A percentile compares a stretch with the other conserved stretches of the same genome.
These are phyloP conservation scores for Ellobius talpinus DNA, from an alignment of 2,113 vertebrate species.

Conservation along the genomic window DNA sequence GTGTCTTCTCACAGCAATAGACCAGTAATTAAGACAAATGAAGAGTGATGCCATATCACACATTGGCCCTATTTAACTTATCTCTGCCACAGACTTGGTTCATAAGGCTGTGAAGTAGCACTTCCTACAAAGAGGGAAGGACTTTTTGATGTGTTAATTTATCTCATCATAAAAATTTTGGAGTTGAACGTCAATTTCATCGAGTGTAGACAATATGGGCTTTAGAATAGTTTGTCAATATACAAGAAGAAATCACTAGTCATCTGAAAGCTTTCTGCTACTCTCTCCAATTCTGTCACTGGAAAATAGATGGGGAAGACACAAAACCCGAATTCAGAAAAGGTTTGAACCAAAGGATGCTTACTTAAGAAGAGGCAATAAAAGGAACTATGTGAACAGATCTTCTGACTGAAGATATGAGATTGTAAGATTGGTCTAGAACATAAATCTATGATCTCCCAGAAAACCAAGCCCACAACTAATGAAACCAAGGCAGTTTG, in stretches of 20 bases:
- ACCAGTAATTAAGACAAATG: neutral
- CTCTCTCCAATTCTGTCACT: neutral
- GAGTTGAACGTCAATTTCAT: neutral
- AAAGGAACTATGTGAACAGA: neutral
- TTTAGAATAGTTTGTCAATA: neutral
- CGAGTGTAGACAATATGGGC: neutral
- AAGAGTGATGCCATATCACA: neutral
- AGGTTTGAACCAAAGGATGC: neutral
- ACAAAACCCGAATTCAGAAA: slow-evolving; percentile 4
- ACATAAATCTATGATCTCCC: neutral
- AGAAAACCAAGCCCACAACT: neutral
- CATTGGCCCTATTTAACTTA: slow-evolving; percentile 1
- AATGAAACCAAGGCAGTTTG: neutral
- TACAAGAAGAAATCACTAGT: neutral
- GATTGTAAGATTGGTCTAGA: neutral
- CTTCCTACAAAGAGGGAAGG: neutral
- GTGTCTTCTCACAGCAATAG: neutral
- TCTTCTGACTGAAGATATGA: neutral
- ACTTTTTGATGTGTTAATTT: neutral
- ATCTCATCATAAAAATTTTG: neutral
- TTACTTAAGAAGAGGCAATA: neutral
- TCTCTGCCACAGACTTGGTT: neutral
- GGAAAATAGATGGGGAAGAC: neutral
- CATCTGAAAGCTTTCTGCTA: neutral
- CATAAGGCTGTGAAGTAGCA: neutral